These are phyloP conservation scores for Phaethornis superciliosus DNA, from an alignment of 2,113 vertebrate species.

Conservation along the genomic window DNA sequence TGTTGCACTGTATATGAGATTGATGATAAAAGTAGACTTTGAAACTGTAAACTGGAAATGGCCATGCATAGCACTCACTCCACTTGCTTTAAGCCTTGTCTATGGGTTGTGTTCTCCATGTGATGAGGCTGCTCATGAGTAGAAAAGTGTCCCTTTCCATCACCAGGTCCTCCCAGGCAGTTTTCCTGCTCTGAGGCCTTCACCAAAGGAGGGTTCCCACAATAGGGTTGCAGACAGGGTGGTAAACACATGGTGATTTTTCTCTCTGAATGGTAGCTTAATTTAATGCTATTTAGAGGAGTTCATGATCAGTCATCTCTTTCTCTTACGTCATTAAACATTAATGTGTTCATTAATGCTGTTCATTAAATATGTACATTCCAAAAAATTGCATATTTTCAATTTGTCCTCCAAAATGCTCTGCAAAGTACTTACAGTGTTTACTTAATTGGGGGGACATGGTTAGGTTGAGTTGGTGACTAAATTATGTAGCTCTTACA, in stretches of 20 bases:
- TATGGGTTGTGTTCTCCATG: fast-evolving
- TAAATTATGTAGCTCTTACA: neutral
- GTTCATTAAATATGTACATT: neutral
- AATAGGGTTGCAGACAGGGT: neutral
- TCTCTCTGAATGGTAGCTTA: neutral
- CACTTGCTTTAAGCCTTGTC: neutral
- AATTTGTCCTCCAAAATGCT: neutral
- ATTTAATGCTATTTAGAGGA: neutral
- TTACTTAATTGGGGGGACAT: neutral
- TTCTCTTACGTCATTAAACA: neutral
- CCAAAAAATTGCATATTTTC: neutral
- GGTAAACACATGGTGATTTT: neutral
- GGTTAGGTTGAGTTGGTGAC: neutral
- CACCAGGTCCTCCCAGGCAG: neutral
- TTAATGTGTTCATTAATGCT: neutral
- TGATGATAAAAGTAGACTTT: neutral
- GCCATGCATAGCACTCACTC: too few relatives aligned
- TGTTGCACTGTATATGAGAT: neutral
- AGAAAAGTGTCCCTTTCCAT: neutral
- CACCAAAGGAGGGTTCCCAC: neutral
- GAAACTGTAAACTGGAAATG: neutral
- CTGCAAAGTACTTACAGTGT: neutral
- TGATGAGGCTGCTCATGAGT: neutral
- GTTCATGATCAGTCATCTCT: neutral
- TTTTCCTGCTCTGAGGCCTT: neutral